Base-by-base conservation (phyloP, 2,888 invertebrate genomes). In the Ophion obscuratus region DNA sequence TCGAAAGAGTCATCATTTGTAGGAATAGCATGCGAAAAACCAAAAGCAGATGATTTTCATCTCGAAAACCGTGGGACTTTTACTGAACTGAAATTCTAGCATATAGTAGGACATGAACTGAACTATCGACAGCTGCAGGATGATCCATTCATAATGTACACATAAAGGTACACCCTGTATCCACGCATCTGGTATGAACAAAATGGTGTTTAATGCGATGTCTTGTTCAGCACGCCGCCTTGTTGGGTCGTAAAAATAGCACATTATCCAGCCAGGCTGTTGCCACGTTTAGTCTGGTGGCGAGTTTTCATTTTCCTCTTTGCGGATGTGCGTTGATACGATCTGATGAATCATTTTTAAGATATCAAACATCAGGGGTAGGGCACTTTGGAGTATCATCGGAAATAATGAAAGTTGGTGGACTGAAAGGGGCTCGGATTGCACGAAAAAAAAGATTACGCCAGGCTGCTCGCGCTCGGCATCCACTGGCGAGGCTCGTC, bases 181-280 rank as follows among this genome's bases (percentile, higher is more conserved):
- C 17, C 14, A 14, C 2, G 53, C 53, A 53, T 17, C 17, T 53
- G 53, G 53, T 53, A 53, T 53, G 17, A 53, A 17, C 53, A 53
- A 53, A 66, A 24, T n/a, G 9, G 17, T 9, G 40, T 24, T 77
- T 59, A 24, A 67, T 44, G 27, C 36, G 68, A 44, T 40, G 44
- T 47, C 62, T 68, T 44, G 59, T 61, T 68, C 44, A 40, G 61
- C 20, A 36, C 17, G 24, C 44, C 11, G 20, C 11, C 66, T 40
- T 14, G 31, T 47, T 17, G 5, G 27, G 31, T 47, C 66, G 36
- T 11, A 11, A 66, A 76, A 76, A 27, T 64, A 76, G 64, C 53
- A 53, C 47, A 66, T 66, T 7, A 31, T 53, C 20, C 11, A 20
- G 53, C 53, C 59, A 44, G 61, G 68, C 68, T 68, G 27, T 27